A percentile compares a stretch with the other conserved stretches of the same genome.
phyloP scores from a whole-genome alignment of 2,888 invertebrate species.

The Drosophila limbata region DNA sequence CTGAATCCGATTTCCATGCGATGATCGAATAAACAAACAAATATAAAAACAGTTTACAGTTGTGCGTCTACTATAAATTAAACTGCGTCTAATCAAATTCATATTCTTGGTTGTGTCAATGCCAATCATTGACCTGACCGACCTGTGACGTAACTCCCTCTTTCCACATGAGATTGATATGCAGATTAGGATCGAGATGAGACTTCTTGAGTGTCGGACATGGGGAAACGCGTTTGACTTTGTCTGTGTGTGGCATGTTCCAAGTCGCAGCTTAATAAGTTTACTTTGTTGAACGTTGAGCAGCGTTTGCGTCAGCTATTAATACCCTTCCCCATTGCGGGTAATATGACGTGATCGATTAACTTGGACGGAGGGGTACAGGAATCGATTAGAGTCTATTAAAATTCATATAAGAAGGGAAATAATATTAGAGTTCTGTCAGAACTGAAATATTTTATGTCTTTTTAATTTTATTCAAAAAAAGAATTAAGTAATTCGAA shows the following conservation, averaged over 20 bases:
- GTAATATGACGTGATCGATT: neutral
- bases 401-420: neutral
- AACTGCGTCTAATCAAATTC: slow-evolving; percentile 49
- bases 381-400: too few species aligned
- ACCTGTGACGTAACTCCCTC: slow-evolving; percentile 65
- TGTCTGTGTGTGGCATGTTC: slow-evolving; percentile 42
- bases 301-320: slow-evolving; percentile 13
- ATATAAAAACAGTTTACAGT: neutral
- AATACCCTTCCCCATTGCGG: slow-evolving; percentile 3
- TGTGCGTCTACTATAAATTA: slow-evolving; percentile 17
- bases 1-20: neutral
- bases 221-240: slow-evolving; percentile 37
- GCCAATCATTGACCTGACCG: slow-evolving; percentile 14
- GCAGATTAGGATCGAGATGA: slow-evolving; percentile 3
- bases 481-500: too few species aligned
- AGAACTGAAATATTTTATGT: too few species aligned
- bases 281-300: slow-evolving; percentile 36
- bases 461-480: too few species aligned
- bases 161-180: slow-evolving; percentile 34
- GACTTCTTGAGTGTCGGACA: neutral
- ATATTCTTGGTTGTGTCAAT: slow-evolving; percentile 27
- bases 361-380: neutral
- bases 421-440: too few species aligned
- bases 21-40: slow-evolving; percentile 13
- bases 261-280: slow-evolving; percentile 27